Conservation (phyloP, 2,888 invertebrate species). For the Thecophora atra region DNA sequence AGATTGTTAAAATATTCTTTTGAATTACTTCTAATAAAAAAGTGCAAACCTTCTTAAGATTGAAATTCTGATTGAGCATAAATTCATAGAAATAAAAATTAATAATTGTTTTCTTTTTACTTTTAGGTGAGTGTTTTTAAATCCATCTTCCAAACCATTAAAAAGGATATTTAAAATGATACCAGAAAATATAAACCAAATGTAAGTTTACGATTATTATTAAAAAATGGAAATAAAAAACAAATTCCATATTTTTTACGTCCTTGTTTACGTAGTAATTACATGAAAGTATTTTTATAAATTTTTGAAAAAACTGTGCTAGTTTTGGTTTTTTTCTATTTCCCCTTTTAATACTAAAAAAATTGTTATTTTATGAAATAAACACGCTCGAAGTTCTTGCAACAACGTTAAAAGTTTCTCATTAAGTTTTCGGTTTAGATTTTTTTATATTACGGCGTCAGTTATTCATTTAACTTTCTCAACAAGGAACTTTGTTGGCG, state of each 20-base stretch:
- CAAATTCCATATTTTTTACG: too few species aligned
- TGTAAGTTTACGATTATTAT: too few species aligned
- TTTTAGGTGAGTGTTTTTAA: constrained; percentile 34
- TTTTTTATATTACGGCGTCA: neutral
- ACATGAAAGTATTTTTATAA: neutral
- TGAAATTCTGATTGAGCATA: neutral
- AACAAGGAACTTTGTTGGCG: too few species aligned
- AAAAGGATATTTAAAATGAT: neutral
- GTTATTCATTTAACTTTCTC: neutral
- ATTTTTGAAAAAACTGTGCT: neutral
- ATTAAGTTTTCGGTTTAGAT: neutral
- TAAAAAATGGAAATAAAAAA: too few species aligned
- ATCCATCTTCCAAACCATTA: constrained; percentile 18
- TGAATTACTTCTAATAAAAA: neutral
- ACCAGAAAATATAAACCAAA: neutral
- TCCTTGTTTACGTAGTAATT: too few species aligned
- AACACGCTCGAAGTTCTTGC: neutral
- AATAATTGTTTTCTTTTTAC: constrained; percentile 2
- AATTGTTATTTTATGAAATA: neutral
- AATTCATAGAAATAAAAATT: neutral
- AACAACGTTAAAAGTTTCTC: neutral
- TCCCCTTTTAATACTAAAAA: too few species aligned
- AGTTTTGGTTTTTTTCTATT: neutral
- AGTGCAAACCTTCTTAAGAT: neutral
- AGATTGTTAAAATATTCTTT: neutral